phyloP scores from a whole-genome alignment of 2,888 invertebrate genomes.

The Drosophila demipolita region DNA sequence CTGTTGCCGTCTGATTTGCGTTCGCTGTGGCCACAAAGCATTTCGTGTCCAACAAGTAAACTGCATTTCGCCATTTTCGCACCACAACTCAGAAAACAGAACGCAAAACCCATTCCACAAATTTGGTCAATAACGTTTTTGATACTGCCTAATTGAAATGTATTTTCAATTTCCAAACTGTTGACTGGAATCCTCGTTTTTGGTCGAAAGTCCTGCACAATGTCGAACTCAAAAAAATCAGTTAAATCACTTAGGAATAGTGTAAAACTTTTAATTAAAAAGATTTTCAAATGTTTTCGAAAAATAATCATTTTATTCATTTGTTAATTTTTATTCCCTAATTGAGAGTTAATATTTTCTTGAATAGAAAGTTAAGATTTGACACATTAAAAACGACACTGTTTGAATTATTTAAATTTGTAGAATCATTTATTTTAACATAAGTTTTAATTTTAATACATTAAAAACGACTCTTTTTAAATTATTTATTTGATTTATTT shows the following conservation, averaged over 20 bases:
- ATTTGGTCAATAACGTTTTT: slow-evolving; percentile 5
- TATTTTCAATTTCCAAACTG: slow-evolving; percentile 4
- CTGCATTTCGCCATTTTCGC: slow-evolving; percentile 49
- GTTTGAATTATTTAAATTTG: not conserved
- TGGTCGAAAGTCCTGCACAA: not conserved
- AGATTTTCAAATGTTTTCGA: too few species aligned
- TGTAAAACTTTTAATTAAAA: not conserved
- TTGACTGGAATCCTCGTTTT: not conserved
- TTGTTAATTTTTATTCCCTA: not conserved
- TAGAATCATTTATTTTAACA: not conserved
- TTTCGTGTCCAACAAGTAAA: slow-evolving; percentile 58
- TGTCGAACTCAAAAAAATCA: not conserved
- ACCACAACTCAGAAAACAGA: slow-evolving; percentile 13
- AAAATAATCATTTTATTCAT: too few species aligned
- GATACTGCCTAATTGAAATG: slow-evolving; percentile 30
- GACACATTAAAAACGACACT: too few species aligned
- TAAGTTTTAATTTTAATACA: too few species aligned
- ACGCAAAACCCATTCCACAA: not conserved
- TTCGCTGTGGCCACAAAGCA: slow-evolving; percentile 53
- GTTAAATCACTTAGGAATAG: not conserved
- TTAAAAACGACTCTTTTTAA: not conserved
- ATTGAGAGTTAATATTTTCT: not conserved
- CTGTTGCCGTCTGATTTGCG: slow-evolving; percentile 45
- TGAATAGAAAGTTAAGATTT: not conserved
- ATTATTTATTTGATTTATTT: too few species aligned